Evolutionary conservation across 2,797 vertebrate species (phyloP).

Genomic region (Acanthopagrus latus): DNA sequence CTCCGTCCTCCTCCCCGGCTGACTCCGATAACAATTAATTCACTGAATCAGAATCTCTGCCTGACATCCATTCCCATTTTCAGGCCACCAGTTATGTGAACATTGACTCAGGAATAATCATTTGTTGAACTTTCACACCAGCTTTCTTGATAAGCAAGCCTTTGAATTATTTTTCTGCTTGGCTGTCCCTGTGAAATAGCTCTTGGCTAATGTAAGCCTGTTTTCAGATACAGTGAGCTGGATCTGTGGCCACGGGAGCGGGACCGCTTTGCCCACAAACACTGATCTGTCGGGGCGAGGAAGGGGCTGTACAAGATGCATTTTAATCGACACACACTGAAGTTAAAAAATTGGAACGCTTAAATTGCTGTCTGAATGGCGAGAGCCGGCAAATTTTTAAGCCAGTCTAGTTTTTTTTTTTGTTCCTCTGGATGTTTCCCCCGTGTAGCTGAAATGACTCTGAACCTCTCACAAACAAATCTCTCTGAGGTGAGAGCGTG

Average conservation of each 20-base stretch:
- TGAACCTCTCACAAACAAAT: slow-evolving; percentile 20
- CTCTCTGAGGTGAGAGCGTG: slow-evolving; percentile 11
- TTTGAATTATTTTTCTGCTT: slow-evolving; percentile 88
- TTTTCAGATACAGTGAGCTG: slow-evolving; percentile 79
- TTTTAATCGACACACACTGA: slow-evolving; percentile 46
- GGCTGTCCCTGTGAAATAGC: slow-evolving; percentile 84
- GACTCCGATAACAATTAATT: slow-evolving; percentile 81
- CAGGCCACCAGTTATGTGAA: slow-evolving; percentile 80
- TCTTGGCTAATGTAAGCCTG: slow-evolving; percentile 82
- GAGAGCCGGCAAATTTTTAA: background rate
- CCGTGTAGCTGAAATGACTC: slow-evolving; percentile 24
- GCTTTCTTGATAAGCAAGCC: slow-evolving; percentile 83
- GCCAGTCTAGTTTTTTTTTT: slow-evolving; percentile 13
- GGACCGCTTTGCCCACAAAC: slow-evolving; percentile 52
- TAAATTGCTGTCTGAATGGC: slow-evolving; percentile 14
- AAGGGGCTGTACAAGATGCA: slow-evolving; percentile 40
- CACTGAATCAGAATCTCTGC: slow-evolving; percentile 73
- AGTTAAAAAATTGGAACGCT: slow-evolving; percentile 12
- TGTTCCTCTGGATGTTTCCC: slow-evolving; percentile 14
- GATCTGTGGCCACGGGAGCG: slow-evolving; percentile 61
- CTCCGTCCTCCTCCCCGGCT: slow-evolving; percentile 41
- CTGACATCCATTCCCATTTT: slow-evolving; percentile 77
- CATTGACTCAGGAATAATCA: slow-evolving; percentile 84
- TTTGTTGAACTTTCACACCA: slow-evolving; percentile 84
- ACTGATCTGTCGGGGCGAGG: slow-evolving; percentile 53